Base-by-base conservation (phyloP, 2,888 invertebrate genomes). In the Tanytarsus gracilentus region DNA sequence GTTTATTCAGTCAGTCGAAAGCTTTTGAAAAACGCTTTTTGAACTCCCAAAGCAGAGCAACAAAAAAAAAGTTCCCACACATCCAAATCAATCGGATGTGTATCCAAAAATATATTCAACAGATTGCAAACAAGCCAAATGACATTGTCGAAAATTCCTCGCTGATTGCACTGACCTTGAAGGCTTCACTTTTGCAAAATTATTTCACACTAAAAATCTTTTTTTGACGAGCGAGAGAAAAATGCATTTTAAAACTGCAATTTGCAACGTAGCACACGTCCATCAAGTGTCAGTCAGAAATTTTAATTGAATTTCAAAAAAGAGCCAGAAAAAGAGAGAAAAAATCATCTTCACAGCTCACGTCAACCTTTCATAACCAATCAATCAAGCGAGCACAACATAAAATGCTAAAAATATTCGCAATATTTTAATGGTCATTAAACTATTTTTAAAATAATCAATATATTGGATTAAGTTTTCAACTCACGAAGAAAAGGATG, bases 301-400 rank as follows among this genome's bases (percentile, higher is more conserved):
- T 40, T 55, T 55, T 33, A 55, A 55, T 55, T 39, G 40, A 55
- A 55, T 55, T 55, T 55, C 55, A 14, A 26, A 9, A 49, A 25
- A 26, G 7, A 40, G 39, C 25, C n/a, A n/a, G n/a, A n/a, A n/a
- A n/a, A n/a, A n/a, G n/a, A n/a, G n/a, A n/a, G n/a, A n/a, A n/a
- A n/a, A n/a, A n/a, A n/a, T 23, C 16, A 25, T 25, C 55, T 55
- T 49, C 26, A 49, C 49, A 27, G 27, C 26, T 27, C 26, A 49
- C 27, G 55, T 55, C 55, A 33, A 33, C 39, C 8, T 25, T 55
- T 55, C 55, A 55, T 33, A 55, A 36, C 9, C 55, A 55, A 55
- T 55, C 55, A 55, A 55, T 55, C 39, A 51, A 25, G 11, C n/a
- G n/a, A n/a, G n/a, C n/a, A n/a, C n/a, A n/a, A n/a, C n/a, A n/a